phyloP scores from a whole-genome alignment of 2,797 vertebrate genomes.

The Vespertilio murinus region DNA sequence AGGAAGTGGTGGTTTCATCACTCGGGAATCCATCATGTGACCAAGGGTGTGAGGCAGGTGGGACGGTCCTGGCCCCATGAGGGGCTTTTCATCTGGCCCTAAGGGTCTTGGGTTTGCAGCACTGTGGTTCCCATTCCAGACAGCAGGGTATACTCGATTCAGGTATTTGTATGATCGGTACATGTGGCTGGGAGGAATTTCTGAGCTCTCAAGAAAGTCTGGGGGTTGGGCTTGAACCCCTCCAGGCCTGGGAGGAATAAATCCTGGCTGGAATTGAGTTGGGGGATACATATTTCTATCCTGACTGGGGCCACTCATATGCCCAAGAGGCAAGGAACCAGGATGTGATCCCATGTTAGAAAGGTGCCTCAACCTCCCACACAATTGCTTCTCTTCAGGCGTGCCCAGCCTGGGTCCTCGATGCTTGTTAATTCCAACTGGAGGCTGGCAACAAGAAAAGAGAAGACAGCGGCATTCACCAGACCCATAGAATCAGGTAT shows the following conservation, averaged over 20 bases:
- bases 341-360: conserved; percentile 89
- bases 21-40: conserved; percentile 86
- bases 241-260: conserved; percentile 83
- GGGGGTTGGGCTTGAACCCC: conserved; percentile 83
- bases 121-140: conserved; percentile 85
- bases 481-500: conserved; percentile 50
- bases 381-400: conserved; percentile 85
- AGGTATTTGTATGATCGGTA: conserved; percentile 86
- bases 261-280: conserved; percentile 85
- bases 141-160: conserved; percentile 77
- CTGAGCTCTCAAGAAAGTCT: conserved; percentile 81
- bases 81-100: conserved; percentile 81
- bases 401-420: conserved; percentile 86
- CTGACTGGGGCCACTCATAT: conserved; percentile 84
- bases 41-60: conserved; percentile 84
- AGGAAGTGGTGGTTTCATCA: conserved; percentile 87
- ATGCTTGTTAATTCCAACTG: conserved; percentile 87
- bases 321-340: conserved; percentile 87
- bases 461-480: background rate
- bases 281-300: conserved; percentile 89
- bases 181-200: conserved; percentile 79
- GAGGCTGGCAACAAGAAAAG: conserved; percentile 83
- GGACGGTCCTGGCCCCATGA: conserved; percentile 82
- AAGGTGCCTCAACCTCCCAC: conserved; percentile 88
- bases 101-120: conserved; percentile 59